Percentiles rank a stretch among this genome's conserved stretches.
phyloP scores from a whole-genome alignment of 2,888 invertebrate genomes.

The Onchidella celtica region DNA sequence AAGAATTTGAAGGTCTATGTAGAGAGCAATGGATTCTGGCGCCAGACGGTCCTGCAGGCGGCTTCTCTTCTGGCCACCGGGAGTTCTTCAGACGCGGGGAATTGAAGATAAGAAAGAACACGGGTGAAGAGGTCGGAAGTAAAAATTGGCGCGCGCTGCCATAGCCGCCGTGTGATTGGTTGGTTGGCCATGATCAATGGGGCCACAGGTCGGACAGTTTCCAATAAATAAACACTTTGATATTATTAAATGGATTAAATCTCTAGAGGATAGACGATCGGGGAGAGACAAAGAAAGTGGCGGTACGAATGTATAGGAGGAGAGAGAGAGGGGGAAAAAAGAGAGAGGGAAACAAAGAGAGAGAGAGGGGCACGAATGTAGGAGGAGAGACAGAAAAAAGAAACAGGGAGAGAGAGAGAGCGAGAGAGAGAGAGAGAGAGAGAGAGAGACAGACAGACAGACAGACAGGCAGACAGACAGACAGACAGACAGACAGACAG shows the following conservation, averaged over 20 bases:
- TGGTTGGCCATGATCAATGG: neutral
- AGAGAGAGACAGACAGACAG: neutral
- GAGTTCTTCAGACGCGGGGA: neutral
- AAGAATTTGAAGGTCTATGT: no score
- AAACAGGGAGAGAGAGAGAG: no score
- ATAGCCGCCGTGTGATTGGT: neutral
- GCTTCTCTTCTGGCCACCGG: neutral
- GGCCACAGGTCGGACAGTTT: neutral
- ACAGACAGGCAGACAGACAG: no score
- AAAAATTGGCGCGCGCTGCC: neutral
- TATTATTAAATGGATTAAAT: neutral
- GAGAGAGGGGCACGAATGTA: constrained; percentile 2
- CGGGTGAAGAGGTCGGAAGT: neutral
- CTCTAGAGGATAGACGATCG: neutral
- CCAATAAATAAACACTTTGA: neutral
- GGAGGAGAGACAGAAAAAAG: no score
- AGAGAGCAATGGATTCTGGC: no score
- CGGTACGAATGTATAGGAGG: neutral
- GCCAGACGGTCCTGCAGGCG: no score
- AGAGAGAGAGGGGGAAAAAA: constrained; percentile 19
- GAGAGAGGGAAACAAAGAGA: constrained; percentile 27
- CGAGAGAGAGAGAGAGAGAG: no score
- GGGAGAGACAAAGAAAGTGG: constrained; percentile 22
- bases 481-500: no score
- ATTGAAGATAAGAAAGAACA: neutral